Conservation (phyloP, 64 coral and sea anemone species). For the Cladopsammia gracilis region DNA sequence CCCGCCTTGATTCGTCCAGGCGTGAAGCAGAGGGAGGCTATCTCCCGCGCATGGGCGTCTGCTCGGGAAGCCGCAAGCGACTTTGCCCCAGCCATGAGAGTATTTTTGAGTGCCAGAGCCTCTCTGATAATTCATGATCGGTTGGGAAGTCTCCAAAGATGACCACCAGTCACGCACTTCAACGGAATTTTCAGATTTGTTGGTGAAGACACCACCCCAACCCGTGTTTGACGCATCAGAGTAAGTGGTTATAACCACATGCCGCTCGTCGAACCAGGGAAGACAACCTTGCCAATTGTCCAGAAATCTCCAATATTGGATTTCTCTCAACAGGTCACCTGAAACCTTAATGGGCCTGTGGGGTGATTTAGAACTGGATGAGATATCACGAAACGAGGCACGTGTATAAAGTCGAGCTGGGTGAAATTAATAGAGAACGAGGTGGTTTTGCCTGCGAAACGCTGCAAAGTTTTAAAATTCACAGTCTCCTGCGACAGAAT, state of each 20-base stretch:
- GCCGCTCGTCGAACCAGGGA: background rate
- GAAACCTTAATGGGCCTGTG: too few species aligned
- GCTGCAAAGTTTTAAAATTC: too few species aligned
- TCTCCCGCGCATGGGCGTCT: constrained; percentile 44
- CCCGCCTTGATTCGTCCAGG: constrained; percentile 67
- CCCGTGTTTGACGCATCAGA: constrained; percentile 43
- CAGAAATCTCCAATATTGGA: constrained; percentile 64
- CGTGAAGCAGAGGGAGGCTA: constrained; percentile 17
- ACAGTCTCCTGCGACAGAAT: too few species aligned
- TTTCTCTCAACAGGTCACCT: too few species aligned
- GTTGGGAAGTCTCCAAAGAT: background rate
- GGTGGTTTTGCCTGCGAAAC: too few species aligned
- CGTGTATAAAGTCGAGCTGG: too few species aligned
- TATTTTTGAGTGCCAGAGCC: constrained; percentile 14
- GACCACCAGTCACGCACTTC: constrained; percentile 56
- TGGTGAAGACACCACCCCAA: constrained; percentile 46
- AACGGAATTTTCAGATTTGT: background rate
- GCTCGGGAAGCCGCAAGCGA: constrained; percentile 44
- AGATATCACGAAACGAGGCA: too few species aligned
- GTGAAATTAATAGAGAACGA: too few species aligned
- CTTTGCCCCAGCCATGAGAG: background rate
- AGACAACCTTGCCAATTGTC: too few species aligned
- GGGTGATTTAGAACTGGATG: too few species aligned
- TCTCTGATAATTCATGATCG: constrained; percentile 62
- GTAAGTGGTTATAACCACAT: background rate